Percentiles rank a stretch among this genome's conserved stretches.
Evolutionary conservation across 30 jellyfish, hydroid and myxozoan species (phyloP).

Genomic region (Cassiopea xamachana): DNA sequence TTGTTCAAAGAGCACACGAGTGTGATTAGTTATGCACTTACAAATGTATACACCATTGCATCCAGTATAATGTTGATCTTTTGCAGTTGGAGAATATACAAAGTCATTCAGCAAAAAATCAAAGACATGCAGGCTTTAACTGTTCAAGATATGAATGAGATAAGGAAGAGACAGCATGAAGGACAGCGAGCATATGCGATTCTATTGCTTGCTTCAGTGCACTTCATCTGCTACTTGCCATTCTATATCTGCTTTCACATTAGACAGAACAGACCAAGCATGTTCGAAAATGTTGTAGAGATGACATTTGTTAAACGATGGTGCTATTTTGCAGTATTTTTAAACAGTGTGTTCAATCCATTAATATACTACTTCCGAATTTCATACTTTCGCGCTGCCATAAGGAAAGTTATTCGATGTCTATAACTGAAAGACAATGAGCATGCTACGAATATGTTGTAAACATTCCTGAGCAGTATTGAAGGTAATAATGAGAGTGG

Average conservation of each 20-base stretch:
- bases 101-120: neutral
- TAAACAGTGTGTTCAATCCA: neutral
- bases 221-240: neutral
- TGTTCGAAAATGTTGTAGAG: neutral
- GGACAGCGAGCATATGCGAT: neutral
- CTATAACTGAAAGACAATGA: neutral
- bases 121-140: neutral
- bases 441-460: neutral
- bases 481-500: too few species aligned
- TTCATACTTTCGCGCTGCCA: neutral
- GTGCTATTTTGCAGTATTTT: neutral
- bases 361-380: constrained; percentile 2
- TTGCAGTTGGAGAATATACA: neutral
- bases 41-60: neutral
- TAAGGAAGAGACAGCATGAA: neutral
- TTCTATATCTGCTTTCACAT: neutral
- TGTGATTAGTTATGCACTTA: neutral
- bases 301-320: neutral
- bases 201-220: neutral
- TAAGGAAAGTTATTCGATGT: neutral
- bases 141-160: neutral
- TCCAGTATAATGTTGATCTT: neutral
- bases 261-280: neutral
- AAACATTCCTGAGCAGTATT: too few species aligned
- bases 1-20: neutral